phyloP scores from a whole-genome alignment of 2,113 vertebrate genomes.

The Mus pahari region DNA sequence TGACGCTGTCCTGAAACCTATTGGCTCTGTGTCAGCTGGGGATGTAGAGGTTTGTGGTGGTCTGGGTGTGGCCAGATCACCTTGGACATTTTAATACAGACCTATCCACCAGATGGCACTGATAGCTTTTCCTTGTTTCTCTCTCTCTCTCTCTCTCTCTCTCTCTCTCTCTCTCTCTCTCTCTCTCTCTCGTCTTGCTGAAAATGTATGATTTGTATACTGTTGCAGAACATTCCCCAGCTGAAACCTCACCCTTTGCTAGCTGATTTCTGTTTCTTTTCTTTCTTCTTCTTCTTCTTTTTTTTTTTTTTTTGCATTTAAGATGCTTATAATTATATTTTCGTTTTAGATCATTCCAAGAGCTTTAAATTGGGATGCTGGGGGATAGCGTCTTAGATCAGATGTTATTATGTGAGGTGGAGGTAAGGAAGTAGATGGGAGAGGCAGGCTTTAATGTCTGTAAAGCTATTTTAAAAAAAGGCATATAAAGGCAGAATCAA shows the following conservation, averaged over 20 bases:
- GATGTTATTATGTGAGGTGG: not conserved
- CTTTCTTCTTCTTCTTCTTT: too few relatives aligned
- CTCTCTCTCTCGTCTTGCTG: conserved; percentile 3
- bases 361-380: not conserved
- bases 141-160: not conserved
- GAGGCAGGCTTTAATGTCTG: not conserved
- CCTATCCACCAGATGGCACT: conserved; percentile 81
- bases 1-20: not conserved
- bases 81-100: conserved; percentile 69
- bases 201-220: conserved; percentile 36
- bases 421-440: not conserved
- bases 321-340: not conserved
- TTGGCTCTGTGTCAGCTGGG: accelerated
- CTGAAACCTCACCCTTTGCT: conserved; percentile 20
- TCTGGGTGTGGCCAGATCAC: conserved; percentile 60
- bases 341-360: not conserved
- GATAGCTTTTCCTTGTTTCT: conserved; percentile 71
- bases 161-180: not conserved
- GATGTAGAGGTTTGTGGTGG: not conserved
- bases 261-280: not conserved
- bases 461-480: not conserved
- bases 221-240: not conserved
- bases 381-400: not conserved
- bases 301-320: not conserved
- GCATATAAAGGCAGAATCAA: not conserved